Evolutionary conservation across 1,140 invertebrate species (phyloP).

Genomic region (Lordiphosa mommai): DNA sequence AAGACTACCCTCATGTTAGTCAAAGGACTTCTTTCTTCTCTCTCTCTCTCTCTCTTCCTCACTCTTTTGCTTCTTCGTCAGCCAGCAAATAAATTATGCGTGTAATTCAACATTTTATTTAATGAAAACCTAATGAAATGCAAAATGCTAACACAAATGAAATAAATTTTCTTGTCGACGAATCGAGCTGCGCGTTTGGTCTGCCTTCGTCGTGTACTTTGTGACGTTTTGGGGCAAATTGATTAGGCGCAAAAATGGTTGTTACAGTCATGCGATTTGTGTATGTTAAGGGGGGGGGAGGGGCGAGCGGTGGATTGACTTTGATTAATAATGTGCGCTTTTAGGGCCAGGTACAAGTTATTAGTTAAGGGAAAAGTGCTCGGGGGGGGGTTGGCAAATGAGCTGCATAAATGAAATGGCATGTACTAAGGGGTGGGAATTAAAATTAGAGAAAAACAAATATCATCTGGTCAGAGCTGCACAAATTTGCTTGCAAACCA

Average conservation of each 20-base stretch:
- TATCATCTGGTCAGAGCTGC: too few species aligned
- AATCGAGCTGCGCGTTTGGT: slow-evolving; percentile 32
- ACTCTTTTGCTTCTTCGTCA: slow-evolving; percentile 20
- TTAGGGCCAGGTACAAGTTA: slow-evolving; percentile 60
- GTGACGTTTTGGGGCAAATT: slow-evolving; percentile 70
- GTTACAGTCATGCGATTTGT: slow-evolving; percentile 21
- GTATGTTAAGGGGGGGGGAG: not conserved
- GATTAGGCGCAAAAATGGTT: slow-evolving; percentile 76
- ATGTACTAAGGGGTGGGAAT: not conserved
- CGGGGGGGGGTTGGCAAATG: slow-evolving; percentile 5
- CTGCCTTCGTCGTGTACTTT: slow-evolving; percentile 15
- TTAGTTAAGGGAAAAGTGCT: slow-evolving; percentile 32
- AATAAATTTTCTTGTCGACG: slow-evolving; percentile 69
- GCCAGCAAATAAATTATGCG: slow-evolving; percentile 73
- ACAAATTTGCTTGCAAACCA: not conserved
- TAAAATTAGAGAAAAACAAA: not conserved
- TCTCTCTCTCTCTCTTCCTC: not conserved
- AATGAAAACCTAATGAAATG: slow-evolving; percentile 79
- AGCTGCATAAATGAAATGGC: slow-evolving; percentile 36
- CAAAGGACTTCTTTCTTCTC: too few species aligned
- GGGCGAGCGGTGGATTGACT: slow-evolving; percentile 39
- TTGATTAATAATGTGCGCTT: slow-evolving; percentile 75
- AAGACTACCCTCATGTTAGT: too few species aligned
- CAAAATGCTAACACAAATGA: slow-evolving; percentile 79
- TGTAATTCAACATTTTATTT: slow-evolving; percentile 79